Evolutionary conservation across 2,888 invertebrate species (phyloP), one percentile per base, ranked within the genome.

Genomic region (Mimachlamys varia): DNA sequence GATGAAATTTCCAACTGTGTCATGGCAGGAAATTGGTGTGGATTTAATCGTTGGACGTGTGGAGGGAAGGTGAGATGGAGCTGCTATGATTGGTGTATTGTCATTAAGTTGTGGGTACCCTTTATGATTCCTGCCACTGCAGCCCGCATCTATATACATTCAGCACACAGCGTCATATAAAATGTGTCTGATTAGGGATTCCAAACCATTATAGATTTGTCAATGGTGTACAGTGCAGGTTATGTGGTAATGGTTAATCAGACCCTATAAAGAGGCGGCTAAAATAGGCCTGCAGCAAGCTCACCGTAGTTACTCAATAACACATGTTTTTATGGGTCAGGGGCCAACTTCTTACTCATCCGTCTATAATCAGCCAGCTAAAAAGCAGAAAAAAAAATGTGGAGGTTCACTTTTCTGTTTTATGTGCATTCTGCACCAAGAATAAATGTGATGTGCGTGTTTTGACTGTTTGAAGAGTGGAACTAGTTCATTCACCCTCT

Each of bases 251-350:
- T 44, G 44, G 53, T 13, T 76, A 33, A 27, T 76, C 27, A 12
- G 22, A 10, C 33, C 33, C 33, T 27, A 76, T 76, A 76, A 33
- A 76, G 76, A 76, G 76, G 76, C 33, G 33, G 76, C 76, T 76
- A 76, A 33, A n/a, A 58, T 58, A 76, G 76, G 33, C 76, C 76
- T 33, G 76, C 76, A 76, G 33, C 76, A 44, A 44, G 44, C 44
- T 44, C 44, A 44, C 44, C 44, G 7, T 44, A 76, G 76, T 76
- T 76, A 76, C 33, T 76, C 76, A 33, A 76, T 33, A 76, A 76
- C 76, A 76, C 76, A 76, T 76, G 76, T 76, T 76, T 76, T 76
- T 33, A 33, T 33, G 76, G 33, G 76, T 76, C 33, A 33, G 76
- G 12, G 76, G 33, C 33, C 33, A 76, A 76, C 27, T 76, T 12